Evolutionary conservation across 2,113 vertebrate species (phyloP), one percentile per base, ranked within the genome.

Genomic region (Haemorhous mexicanus): DNA sequence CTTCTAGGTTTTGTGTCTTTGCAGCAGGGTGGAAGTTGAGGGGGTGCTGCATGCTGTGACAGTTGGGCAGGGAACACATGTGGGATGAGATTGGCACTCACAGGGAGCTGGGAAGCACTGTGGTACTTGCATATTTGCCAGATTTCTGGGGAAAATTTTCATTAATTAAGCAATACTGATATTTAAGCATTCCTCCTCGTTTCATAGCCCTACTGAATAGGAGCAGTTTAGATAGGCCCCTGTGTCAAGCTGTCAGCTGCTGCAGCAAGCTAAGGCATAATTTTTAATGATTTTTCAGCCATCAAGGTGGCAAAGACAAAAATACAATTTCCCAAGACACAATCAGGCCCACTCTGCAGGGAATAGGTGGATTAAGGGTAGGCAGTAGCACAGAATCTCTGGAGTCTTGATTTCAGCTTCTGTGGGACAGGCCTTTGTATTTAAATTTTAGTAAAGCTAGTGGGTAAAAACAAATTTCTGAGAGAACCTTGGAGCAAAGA

Each of bases 1-100:
- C 41, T 85, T 76, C 32, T 30, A 35, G 59, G 6, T 37, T 61
- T 53, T 67, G 50, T 87, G 69, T n/a, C 43, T 81, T 78, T 88
- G 63, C 83, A 67, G 68, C 76, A 74, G 68, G 39, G 59, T 88
- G 64, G 92, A 89, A 89, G 89, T 47, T 75, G 91, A 92, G 83
- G 84, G 82, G 39, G 52, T 78, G 90, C 85, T 82, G 47, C 37
- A 16, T 7, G 37, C 82, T 83, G 62, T 80, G 90, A 61, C 77
- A 79, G 81, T 41, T 2, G 4, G 86, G 72, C 59, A 89, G 66
- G 84, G 87, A 89, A 66, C 53, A 69, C 53, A 32, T 1, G 27
- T 80, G 87, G 94, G 91, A 56, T 26, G 74, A 84, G 81, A 72
- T 85, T 95, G 89, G 74, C 87, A 85, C 10, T 62, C 7, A 2